Evolutionary conservation across 2,888 invertebrate genomes (phyloP).

Genomic region (Apodemia duryi): DNA sequence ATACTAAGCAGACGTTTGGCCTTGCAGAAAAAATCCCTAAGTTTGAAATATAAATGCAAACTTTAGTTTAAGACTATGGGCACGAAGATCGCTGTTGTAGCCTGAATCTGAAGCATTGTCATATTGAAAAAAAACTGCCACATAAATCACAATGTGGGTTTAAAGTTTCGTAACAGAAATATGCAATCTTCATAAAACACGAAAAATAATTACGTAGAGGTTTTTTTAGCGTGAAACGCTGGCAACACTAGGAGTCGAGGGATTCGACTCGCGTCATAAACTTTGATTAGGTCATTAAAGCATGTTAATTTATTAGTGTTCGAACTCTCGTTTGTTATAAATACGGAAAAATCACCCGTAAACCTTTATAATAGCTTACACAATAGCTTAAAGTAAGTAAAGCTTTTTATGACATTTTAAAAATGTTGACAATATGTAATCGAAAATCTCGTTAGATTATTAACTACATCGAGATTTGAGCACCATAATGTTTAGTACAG

Average conservation of each 20-base stretch:
- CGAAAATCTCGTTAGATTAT: constrained; percentile 68
- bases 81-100: too few species aligned
- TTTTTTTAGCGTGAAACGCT: constrained; percentile 63
- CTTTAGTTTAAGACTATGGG: too few species aligned
- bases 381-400: constrained; percentile 36
- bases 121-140: constrained; percentile 43
- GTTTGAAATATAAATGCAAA: too few species aligned
- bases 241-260: constrained; percentile 75
- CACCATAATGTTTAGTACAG: neutral
- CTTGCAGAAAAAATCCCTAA: too few species aligned
- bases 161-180: constrained; percentile 65
- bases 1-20: too few species aligned
- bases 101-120: too few species aligned
- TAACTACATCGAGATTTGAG: constrained; percentile 35
- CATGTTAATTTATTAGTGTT: constrained; percentile 75
- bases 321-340: constrained; percentile 64
- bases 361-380: constrained; percentile 42
- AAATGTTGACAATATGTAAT: constrained; percentile 50
- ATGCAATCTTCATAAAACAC: constrained; percentile 77
- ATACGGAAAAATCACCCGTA: constrained; percentile 59
- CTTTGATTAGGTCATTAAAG: constrained; percentile 79
- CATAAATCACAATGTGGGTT: constrained; percentile 59
- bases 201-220: constrained; percentile 65
- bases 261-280: constrained; percentile 78
- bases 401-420: constrained; percentile 52